Evolutionary conservation across 2,888 invertebrate species (phyloP), one percentile per base, ranked within the genome.

Genomic region (Papilio protenor): DNA sequence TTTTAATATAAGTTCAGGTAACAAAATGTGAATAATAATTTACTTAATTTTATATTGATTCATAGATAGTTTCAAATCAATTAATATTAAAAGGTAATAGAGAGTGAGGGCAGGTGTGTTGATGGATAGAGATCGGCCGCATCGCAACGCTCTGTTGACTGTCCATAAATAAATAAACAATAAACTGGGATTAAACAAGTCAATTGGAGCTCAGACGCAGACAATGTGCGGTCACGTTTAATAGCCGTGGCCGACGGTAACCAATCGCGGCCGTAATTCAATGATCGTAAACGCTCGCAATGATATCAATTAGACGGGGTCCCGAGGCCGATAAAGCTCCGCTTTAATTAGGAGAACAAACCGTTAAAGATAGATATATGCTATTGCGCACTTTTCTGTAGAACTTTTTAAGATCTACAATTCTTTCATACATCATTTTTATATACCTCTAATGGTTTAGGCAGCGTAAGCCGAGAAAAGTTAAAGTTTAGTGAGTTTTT

Each of bases 321-420:
- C 90, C 87, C 88, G 89, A 89, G 90, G 90, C 89, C 93, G 93
- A 94, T 94, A 94, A 93, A 93, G 92, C 91, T 94, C 94, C 89
- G 90, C 92, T 93, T 94, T 94, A 94, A 94, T 94, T 94, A 94
- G 93, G 91, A 93, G 92, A 92, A 94, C 93, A 94, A 94, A 94
- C 94, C n/a, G n/a, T n/a, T n/a, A n/a, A n/a, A n/a, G n/a, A n/a
- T n/a, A n/a, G n/a, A n/a, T n/a, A n/a, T n/a, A n/a, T n/a, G n/a
- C n/a, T n/a, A n/a, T n/a, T n/a, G n/a, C n/a, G n/a, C n/a, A n/a
- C n/a, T n/a, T n/a, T n/a, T n/a, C n/a, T n/a, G n/a, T n/a, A n/a
- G n/a, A n/a, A n/a, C n/a, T n/a, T n/a, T n/a, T n/a, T n/a, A 93
- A 91, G 55, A 18, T 66, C 33, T 75, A n/a, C n/a, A n/a, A n/a